Conservation (phyloP, 2,888 invertebrate genomes). For the Melieria crassipennis region DNA sequence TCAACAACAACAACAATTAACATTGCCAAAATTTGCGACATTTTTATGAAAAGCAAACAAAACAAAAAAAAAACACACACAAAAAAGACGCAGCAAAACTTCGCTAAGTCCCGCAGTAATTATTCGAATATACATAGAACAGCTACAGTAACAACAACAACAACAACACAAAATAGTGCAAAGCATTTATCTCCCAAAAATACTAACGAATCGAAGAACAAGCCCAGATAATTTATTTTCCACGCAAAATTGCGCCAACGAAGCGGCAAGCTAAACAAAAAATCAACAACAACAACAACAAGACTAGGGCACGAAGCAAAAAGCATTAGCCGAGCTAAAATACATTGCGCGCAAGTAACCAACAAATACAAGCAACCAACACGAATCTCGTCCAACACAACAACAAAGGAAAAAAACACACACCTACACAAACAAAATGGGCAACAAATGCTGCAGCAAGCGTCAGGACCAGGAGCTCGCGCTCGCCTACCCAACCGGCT, state of each 20-base stretch:
- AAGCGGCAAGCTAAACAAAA: background rate
- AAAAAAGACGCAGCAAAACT: too few species aligned
- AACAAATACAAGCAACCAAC: background rate
- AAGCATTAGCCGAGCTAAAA: background rate
- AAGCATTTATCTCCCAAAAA: slow-evolving; percentile 24
- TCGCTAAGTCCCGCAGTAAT: too few species aligned
- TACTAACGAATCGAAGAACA: too few species aligned
- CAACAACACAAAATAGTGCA: slow-evolving; percentile 18
- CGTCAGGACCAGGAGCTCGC: slow-evolving; percentile 76
- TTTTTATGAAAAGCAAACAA: slow-evolving; percentile 33
- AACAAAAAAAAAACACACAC: background rate
- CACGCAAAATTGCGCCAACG: background rate
- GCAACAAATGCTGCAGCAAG: slow-evolving; percentile 89
- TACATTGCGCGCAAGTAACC: background rate
- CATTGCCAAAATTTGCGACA: slow-evolving; percentile 36
- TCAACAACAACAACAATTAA: slow-evolving; percentile 11
- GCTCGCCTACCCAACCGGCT: slow-evolving; percentile 64
- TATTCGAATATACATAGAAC: too few species aligned
- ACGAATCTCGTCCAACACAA: slow-evolving; percentile 29
- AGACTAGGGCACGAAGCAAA: too few species aligned
- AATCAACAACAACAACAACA: background rate
- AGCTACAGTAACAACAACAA: background rate
- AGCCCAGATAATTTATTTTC: too few species aligned
- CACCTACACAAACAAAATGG: slow-evolving; percentile 69
- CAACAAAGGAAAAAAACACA: slow-evolving; percentile 26